A percentile compares a stretch with the other conserved stretches of the same genome.
phyloP scores from a whole-genome alignment of 2,888 invertebrate species.

The Onchidella celtica region DNA sequence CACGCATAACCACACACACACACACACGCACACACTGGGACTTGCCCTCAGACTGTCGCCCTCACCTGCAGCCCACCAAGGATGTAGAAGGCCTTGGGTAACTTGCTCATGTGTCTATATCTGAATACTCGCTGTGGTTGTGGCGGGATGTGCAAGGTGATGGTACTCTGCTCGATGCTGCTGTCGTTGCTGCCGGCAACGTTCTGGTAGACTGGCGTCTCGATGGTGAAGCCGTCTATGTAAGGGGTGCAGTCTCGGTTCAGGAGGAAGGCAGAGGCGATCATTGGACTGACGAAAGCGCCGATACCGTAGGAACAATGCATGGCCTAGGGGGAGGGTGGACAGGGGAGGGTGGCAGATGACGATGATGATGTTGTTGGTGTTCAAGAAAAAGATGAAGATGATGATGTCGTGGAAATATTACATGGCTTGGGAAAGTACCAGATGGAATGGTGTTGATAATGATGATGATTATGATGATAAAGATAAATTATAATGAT shows the following conservation, averaged over 20 bases:
- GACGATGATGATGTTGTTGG: slow-evolving; percentile 1
- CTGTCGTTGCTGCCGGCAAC: neutral
- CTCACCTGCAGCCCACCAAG: slow-evolving; percentile 79
- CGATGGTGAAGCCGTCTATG: slow-evolving; percentile 69
- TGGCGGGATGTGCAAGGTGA: slow-evolving; percentile 53
- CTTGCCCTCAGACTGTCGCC: neutral
- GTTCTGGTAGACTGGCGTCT: slow-evolving; percentile 48
- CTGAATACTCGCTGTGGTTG: slow-evolving; percentile 65
- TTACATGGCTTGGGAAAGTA: too few relatives aligned
- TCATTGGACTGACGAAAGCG: slow-evolving; percentile 81
- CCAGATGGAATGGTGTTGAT: too few relatives aligned
- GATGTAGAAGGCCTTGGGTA: slow-evolving; percentile 81
- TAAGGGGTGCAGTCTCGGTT: slow-evolving; percentile 80
- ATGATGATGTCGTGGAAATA: neutral
- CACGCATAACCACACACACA: too few relatives aligned
- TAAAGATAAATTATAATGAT: too few relatives aligned
- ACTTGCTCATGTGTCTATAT: slow-evolving; percentile 75
- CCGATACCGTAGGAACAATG: slow-evolving; percentile 82
- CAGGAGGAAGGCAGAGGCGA: slow-evolving; percentile 81
- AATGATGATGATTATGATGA: too few relatives aligned
- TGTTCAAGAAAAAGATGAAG: slow-evolving; percentile 4
- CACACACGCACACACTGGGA: neutral
- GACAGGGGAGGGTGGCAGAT: neutral
- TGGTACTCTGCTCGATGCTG: slow-evolving; percentile 6
- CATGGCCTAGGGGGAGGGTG: slow-evolving; percentile 76